A percentile compares a stretch with the other conserved stretches of the same genome.
Conservation (phyloP, 2,797 vertebrate genomes). For the Chelonia mydas region DNA sequence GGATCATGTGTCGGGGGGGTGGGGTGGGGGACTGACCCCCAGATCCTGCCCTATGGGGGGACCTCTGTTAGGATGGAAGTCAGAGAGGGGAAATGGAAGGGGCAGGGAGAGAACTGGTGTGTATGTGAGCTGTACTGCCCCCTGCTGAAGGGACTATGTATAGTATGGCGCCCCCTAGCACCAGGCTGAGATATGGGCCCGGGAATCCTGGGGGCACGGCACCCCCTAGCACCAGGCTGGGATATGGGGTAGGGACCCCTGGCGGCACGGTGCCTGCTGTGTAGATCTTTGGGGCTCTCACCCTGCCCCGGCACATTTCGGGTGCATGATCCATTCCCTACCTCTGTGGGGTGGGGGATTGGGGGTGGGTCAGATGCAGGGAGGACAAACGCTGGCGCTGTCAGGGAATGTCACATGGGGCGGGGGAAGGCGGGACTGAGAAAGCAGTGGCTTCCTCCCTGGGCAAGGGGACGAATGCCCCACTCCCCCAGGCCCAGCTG, state of each 20-base stretch:
- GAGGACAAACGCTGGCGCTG: neutral
- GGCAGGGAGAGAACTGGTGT: neutral
- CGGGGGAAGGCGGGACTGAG: neutral
- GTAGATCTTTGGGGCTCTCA: too few species aligned
- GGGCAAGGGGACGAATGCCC: too few species aligned
- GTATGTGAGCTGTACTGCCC: neutral
- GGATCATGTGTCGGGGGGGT: neutral
- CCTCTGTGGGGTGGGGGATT: neutral
- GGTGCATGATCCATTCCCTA: neutral
- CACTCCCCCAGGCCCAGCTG: neutral
- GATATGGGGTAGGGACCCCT: too few species aligned
- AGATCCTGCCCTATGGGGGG: neutral
- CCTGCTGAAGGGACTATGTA: neutral
- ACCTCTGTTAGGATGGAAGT: neutral
- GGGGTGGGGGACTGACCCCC: too few species aligned
- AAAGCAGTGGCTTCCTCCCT: neutral
- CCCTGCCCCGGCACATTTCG: neutral
- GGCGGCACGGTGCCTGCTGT: too few species aligned
- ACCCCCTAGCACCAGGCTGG: too few species aligned
- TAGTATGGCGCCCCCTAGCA: neutral
- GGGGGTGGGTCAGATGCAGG: neutral
- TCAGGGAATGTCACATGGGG: neutral
- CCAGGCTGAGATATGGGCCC: too few species aligned
- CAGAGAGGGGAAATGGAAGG: neutral
- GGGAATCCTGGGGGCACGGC: too few species aligned